Evolutionary conservation across 2,797 vertebrate species (phyloP), one percentile per base, ranked within the genome.

Genomic region (Pipistrellus nathusii): DNA sequence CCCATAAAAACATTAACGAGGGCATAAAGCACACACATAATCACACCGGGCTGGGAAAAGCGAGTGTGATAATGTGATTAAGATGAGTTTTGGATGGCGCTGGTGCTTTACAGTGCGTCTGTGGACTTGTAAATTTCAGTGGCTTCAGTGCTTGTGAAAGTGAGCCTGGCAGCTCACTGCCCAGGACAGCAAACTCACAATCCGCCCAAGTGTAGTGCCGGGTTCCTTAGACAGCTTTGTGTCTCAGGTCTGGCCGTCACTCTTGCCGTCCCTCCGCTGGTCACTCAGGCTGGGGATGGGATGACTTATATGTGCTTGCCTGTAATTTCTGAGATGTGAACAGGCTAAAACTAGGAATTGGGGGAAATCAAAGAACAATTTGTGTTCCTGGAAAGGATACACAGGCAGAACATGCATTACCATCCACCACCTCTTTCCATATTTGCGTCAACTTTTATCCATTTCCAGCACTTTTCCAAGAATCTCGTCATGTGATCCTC

Each of bases 1-100:
- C 41, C 76, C 71, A 64, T 88, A 66, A 86, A 94, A 85, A 51
- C 23, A 77, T 80, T 51, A 90, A 90, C 76, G n/a, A 35, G 69
- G 80, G 8, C 53, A 92, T 90, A 64, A 94, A 94, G 83, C 30
- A 68, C 76, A 77, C 35, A 23, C 32, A 53, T 46, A 84, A 85
- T 95, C 68, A 59, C 57, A 69, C 59, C 32, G 41, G 83, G 53
- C 64, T 51, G 21, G 41, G 51, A 93, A 94, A 55, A 27, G 64
- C 82, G 84, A 44, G 55, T 78, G 68, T 62, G 59, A 80, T 91
- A 76, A 87, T 92, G 82, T 85, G 88, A 95, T 95, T 94, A 92
- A 94, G 78, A 69, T 0, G 23, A 88, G 53, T 88, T 53, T 81
- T 62, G 5, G 59, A 41, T 64, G 82, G 32, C 35, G 41, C 32